phyloP scores from a whole-genome alignment of 2,113 vertebrate species.

The Dasyurus viverrinus region DNA sequence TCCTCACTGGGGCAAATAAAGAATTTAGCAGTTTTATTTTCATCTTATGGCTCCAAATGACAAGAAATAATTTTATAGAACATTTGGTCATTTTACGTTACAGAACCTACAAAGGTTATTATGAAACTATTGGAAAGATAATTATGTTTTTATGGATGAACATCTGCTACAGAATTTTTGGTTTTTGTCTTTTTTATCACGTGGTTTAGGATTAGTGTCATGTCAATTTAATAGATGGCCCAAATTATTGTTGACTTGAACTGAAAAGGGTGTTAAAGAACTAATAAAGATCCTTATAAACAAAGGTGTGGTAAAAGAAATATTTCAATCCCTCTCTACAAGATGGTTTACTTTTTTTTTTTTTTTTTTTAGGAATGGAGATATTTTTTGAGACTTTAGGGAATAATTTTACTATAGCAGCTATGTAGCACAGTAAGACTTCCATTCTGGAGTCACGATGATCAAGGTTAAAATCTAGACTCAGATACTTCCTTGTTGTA shows the following conservation, averaged over 20 bases:
- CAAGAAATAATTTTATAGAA: neutral
- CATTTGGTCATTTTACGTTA: neutral
- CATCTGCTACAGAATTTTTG: neutral
- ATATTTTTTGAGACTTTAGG: neutral
- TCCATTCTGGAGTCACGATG: neutral
- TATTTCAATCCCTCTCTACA: neutral
- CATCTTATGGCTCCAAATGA: neutral
- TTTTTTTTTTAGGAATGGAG: neutral
- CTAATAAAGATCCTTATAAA: neutral
- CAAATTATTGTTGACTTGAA: neutral
- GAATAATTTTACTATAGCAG: neutral
- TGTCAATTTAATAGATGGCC: neutral
- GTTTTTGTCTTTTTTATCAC: neutral
- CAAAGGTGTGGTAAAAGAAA: neutral
- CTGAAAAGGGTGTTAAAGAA: neutral
- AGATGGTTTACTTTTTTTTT: neutral
- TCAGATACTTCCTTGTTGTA: neutral
- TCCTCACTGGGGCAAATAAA: neutral
- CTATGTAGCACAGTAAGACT: neutral
- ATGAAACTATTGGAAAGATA: neutral
- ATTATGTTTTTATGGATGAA: too few species aligned
- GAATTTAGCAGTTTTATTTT: neutral
- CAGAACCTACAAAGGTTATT: too few species aligned
- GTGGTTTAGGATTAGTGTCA: neutral
- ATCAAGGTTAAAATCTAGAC: neutral